These are phyloP conservation scores for Micrastur ruficollis DNA, from an alignment of 2,797 vertebrate genomes.

Conservation along the genomic window DNA sequence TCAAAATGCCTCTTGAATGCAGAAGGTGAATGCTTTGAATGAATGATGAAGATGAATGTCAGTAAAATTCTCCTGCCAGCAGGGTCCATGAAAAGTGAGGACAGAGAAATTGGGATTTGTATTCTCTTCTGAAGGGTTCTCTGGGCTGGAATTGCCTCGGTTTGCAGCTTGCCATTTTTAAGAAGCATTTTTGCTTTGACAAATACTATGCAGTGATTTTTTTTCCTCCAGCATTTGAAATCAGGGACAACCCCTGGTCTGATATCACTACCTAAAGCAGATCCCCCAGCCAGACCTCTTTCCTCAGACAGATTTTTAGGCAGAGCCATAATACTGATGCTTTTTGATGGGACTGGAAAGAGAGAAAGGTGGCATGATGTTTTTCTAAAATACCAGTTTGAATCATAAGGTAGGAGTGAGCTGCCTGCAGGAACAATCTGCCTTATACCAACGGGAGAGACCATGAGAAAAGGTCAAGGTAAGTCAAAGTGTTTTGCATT, in stretches of 20 bases:
- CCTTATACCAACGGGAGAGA: not conserved
- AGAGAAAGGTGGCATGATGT: not conserved
- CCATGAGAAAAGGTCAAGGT: not conserved
- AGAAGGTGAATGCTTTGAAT: not conserved
- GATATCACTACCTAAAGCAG: not conserved
- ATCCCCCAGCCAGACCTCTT: not conserved
- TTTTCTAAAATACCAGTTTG: not conserved
- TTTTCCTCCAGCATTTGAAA: not conserved
- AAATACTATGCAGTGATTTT: not conserved
- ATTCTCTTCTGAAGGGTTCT: not conserved
- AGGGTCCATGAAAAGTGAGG: not conserved
- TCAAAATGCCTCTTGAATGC: not conserved
- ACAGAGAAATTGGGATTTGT: not conserved
- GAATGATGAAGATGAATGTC: not conserved
- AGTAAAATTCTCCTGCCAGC: not conserved
- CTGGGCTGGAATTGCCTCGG: not conserved
- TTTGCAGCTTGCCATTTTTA: not conserved
- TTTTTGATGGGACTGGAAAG: not conserved
- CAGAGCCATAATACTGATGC: not conserved
- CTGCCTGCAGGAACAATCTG: not conserved
- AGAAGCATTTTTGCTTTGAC: not conserved
- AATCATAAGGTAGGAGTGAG: not conserved
- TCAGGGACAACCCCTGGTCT: not conserved
- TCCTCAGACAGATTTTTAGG: not conserved
- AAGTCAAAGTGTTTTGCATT: not conserved